Percentiles rank a stretch among this genome's conserved stretches.
Evolutionary conservation across 2,113 vertebrate genomes (phyloP).

Genomic region (Paratilapia polleni): DNA sequence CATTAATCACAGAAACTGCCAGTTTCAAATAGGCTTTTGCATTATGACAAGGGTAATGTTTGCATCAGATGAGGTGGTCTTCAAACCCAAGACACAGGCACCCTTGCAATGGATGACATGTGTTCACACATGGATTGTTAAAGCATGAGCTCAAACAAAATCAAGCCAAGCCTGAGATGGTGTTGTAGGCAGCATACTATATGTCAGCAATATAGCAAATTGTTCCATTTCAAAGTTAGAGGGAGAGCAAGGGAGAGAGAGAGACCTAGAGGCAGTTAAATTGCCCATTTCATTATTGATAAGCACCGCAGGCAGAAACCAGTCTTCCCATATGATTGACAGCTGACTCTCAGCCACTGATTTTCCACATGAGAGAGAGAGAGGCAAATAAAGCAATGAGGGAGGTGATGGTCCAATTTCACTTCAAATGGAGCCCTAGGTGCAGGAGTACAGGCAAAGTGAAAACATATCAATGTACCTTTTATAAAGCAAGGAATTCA

Average conservation of each 20-base stretch:
- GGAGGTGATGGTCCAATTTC: conserved; percentile 68
- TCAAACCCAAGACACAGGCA: conserved; percentile 17
- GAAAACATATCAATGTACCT: conserved; percentile 47
- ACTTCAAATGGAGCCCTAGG: conserved; percentile 59
- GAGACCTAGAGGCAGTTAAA: conserved; percentile 67
- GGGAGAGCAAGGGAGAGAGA: background rate
- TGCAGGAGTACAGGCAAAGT: conserved; percentile 43
- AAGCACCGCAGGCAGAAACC: conserved; percentile 69
- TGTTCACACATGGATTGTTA: conserved; percentile 34
- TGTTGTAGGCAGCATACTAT: background rate
- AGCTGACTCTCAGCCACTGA: conserved; percentile 65
- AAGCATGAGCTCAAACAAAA: conserved; percentile 22
- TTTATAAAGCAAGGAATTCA: conserved; percentile 35
- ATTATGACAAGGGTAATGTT: conserved; percentile 43
- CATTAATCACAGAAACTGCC: conserved; percentile 53
- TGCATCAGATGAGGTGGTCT: conserved; percentile 21
- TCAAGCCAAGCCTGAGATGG: conserved; percentile 1
- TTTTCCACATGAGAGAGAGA: conserved; percentile 74
- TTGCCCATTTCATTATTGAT: conserved; percentile 79
- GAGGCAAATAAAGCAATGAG: conserved; percentile 52
- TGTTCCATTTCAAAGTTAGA: conserved; percentile 41
- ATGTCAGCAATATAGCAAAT: conserved; percentile 41
- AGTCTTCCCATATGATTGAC: conserved; percentile 70
- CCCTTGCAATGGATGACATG: background rate
- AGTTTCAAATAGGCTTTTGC: conserved; percentile 46